Conservation (phyloP, 2,797 vertebrate species). For the Psittacula echo region DNA sequence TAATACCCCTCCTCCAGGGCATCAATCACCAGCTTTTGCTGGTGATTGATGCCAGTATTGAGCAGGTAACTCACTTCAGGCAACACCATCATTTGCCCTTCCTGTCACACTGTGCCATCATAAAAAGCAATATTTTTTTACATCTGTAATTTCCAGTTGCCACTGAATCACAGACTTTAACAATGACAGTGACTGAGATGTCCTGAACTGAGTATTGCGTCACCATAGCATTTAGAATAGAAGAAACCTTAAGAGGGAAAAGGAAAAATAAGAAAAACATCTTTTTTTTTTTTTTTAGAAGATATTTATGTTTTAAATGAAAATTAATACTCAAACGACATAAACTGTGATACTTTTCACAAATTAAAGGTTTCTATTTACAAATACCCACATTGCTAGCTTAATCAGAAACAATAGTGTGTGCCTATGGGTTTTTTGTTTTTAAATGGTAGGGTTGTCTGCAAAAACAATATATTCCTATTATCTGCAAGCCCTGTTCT, state of each 20-base stretch:
- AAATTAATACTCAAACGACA: background rate
- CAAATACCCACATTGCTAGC: background rate
- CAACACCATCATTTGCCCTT: background rate
- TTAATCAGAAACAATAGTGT: background rate
- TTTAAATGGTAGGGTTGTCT: background rate
- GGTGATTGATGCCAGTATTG: background rate
- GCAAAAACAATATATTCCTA: background rate
- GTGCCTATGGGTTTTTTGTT: background rate
- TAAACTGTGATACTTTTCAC: background rate
- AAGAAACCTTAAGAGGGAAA: background rate
- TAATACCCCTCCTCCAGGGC: background rate
- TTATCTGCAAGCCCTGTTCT: background rate
- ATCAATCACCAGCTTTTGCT: rapidly evolving
- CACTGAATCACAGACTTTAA: background rate
- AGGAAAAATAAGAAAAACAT: background rate
- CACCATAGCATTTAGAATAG: background rate
- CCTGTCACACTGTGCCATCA: background rate
- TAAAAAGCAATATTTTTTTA: background rate
- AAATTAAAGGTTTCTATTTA: background rate
- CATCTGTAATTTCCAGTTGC: background rate
- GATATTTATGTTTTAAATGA: background rate
- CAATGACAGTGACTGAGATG: background rate
- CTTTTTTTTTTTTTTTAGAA: background rate
- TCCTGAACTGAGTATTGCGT: background rate
- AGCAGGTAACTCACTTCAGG: background rate